These are phyloP conservation scores for Petrolisthes cinctipes DNA, from an alignment of 2,888 invertebrate genomes.

Conservation along the genomic window DNA sequence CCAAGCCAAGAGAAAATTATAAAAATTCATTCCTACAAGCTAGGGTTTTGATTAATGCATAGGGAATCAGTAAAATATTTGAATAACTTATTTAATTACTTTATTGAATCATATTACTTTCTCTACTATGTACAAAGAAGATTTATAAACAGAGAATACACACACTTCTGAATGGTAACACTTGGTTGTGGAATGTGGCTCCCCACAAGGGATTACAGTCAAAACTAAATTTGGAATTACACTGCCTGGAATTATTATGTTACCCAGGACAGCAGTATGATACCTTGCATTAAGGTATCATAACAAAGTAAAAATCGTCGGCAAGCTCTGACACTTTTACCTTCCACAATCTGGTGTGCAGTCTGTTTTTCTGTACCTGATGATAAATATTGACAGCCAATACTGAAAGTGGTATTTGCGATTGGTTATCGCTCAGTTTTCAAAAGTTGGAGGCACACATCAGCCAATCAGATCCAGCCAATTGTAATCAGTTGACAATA, in stretches of 20 bases:
- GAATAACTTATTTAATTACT: constrained; percentile 21
- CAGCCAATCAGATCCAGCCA: too few relatives aligned
- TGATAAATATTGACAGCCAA: too few relatives aligned
- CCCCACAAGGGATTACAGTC: constrained; percentile 9
- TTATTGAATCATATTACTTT: constrained; percentile 55
- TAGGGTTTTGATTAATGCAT: background rate
- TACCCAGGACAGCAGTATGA: background rate
- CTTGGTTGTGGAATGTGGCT: constrained; percentile 54
- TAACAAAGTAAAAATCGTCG: too few relatives aligned
- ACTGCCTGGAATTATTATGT: background rate
- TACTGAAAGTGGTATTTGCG: too few relatives aligned
- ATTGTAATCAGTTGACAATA: too few relatives aligned
- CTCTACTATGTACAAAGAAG: constrained; percentile 59
- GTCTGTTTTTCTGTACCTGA: too few relatives aligned
- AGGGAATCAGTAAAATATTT: background rate
- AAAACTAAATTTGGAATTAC: background rate
- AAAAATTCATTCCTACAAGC: background rate
- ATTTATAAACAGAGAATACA: constrained; percentile 58
- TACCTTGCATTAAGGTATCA: too few relatives aligned
- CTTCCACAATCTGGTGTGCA: too few relatives aligned
- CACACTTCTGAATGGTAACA: constrained; percentile 58
- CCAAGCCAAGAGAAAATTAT: background rate
- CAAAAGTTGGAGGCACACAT: too few relatives aligned
- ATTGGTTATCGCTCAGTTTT: too few relatives aligned
- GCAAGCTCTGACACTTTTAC: too few relatives aligned